Conservation (phyloP, 1,140 invertebrate genomes). For the Hormaphis cornu region DNA sequence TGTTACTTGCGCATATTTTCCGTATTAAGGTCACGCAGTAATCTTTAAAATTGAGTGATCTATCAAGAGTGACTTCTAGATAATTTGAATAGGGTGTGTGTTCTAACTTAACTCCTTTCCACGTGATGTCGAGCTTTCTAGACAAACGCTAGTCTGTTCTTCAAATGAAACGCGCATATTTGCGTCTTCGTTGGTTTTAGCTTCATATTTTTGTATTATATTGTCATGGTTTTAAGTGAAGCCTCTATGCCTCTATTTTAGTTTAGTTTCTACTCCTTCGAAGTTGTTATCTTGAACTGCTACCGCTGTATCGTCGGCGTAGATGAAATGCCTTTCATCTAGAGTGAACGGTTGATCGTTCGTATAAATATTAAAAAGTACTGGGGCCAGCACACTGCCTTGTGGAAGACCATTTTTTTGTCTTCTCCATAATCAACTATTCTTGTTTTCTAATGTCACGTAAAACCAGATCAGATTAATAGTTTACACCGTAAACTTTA, state of each 20-base stretch:
- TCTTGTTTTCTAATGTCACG: constrained; percentile 21
- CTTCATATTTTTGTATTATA: constrained; percentile 1
- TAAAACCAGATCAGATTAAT: constrained; percentile 31
- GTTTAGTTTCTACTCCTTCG: constrained; percentile 5
- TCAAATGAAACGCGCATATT: constrained; percentile 18
- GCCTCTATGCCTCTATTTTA: no score
- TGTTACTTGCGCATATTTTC: constrained; percentile 9
- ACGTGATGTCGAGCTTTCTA: background rate
- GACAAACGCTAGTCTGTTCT: constrained; percentile 2
- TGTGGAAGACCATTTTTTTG: constrained; percentile 37
- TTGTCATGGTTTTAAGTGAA: background rate
- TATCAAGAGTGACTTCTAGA: constrained; percentile 4
- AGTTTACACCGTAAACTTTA: no score
- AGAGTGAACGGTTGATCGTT: constrained; percentile 33
- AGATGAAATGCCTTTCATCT: constrained; percentile 31
- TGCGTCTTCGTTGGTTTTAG: constrained; percentile 10
- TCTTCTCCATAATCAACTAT: constrained; percentile 23
- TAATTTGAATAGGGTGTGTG: constrained; percentile 8
- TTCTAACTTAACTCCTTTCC: background rate
- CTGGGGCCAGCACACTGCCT: constrained; percentile 39
- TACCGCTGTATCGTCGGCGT: constrained; percentile 36
- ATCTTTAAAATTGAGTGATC: constrained; percentile 13
- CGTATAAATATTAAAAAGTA: constrained; percentile 37
- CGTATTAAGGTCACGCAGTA: background rate
- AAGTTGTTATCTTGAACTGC: constrained; percentile 19